Base-by-base conservation (phyloP, 1,140 invertebrate species). In the Xylocopa sonorina region DNA sequence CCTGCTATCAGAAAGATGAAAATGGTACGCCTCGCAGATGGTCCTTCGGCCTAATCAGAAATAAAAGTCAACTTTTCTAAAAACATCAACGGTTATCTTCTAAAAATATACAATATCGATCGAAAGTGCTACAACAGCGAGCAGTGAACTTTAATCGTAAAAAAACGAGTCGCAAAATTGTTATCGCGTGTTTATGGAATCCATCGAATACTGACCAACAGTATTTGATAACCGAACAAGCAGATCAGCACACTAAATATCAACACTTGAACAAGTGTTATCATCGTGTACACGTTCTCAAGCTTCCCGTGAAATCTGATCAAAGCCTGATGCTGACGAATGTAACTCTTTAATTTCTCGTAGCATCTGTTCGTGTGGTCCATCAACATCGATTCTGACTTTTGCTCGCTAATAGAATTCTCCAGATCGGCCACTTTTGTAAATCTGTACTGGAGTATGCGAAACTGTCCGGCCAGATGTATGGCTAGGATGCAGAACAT, bases 401-500 rank as follows among this genome's bases (percentile, higher is more conserved):
- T 14, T 51, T 51, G 34, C 2, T 68, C 21, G 21, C 1, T 29
- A 3, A 16, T 48, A 1, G 29, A 3, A 32, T 32, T 5, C 7
- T 66, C 27, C 21, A n/a, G 14, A 27, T 66, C 18, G 43, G 24
- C 46, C 10, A 66, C 18, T 66, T 29, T 32, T 27, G 43, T 12
- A 4, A 62, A 62, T 53, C 72, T 79, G 24, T 80, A 66, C 0
- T 38, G 34, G 34, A 90, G 57, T 62, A 90, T 88, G 21, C 80
- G 81, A 24, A 90, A 82, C 53, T 90, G 88, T 12, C 80, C 83
- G 0, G 73, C 79, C 1, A 64, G 29, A 27, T 87, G 83, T 1
- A 88, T 68, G 48, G 86, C 88, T 2, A 88, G 53, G 3, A 80
- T 78, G n/a, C 82, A 85, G 2, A 90, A 46, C n/a, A 88, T 80